Base-by-base conservation (phyloP, 2,113 vertebrate genomes). In the Solea solea region DNA sequence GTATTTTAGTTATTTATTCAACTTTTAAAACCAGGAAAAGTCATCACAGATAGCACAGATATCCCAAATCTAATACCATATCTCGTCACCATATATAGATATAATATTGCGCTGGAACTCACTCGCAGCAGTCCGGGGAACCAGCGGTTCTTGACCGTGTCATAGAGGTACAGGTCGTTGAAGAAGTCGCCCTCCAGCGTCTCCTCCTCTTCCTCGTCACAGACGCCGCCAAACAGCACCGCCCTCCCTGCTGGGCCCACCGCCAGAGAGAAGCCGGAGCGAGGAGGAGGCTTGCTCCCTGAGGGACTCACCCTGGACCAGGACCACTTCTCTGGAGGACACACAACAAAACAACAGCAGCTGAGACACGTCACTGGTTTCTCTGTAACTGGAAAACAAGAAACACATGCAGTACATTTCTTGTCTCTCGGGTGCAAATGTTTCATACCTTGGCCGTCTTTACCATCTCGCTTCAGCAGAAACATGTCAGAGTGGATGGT, bases 151-250 rank as follows among this genome's bases (percentile, higher is more conserved):
- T 95, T 97, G 44, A 70, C 74, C 0, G 92, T 63, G 41, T 99
- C 97, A 0, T 95, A 98, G 76, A 97, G 88, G 75, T 97, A 94
- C 14, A 99, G 83, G 57, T 99, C 97, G 0, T 94, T 98, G 58
- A 94, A 96, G 92, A 99, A 99, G 62, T 98, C 94, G 0, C 98
- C 97, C 64, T 98, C 92, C 0, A 99, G 86, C 4, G 90, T 92
- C 83, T 99, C 98, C 10, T 99, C 98, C 39, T 98, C 96, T 50
- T 99, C 97, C 60, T 98, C 95, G 0, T 99, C 98, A 7, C 95
- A 95, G 40, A 99, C 98, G 0, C 98, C 98, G 0, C 98, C 98
- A 0, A 99, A 99, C 0, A 99, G 91, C 8, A 99, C 82, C 1
- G 90, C 92, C 14, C 96, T 93, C 3, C 93, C 95, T 7, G 80